These are phyloP conservation scores for Heliangelus exortis DNA, from an alignment of 2,797 vertebrate genomes.

Conservation along the genomic window DNA sequence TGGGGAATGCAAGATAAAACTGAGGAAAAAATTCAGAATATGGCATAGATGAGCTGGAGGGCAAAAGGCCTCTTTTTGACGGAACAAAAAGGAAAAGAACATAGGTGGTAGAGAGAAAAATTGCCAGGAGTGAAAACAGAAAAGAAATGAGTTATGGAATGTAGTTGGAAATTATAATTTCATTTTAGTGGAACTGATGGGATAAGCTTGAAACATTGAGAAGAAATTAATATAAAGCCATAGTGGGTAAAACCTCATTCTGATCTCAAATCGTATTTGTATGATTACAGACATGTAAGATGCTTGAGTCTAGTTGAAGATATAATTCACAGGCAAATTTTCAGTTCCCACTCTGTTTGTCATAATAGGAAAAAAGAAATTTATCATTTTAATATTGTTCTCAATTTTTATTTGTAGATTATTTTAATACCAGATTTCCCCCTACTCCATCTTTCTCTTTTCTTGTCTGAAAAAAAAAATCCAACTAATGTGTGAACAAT, in stretches of 20 bases:
- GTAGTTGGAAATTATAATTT: neutral
- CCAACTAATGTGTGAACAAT: neutral
- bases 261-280: neutral
- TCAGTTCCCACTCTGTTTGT: neutral
- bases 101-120: neutral
- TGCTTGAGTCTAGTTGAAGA: neutral
- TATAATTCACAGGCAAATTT: neutral
- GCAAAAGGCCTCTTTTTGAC: neutral
- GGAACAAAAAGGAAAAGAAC: fast-evolving
- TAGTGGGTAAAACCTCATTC: neutral
- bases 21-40: neutral
- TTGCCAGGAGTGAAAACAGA: neutral
- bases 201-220: neutral
- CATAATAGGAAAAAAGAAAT: neutral
- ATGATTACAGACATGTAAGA: neutral
- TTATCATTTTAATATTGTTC: neutral
- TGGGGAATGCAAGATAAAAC: neutral
- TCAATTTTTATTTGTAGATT: neutral
- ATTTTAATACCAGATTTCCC: neutral
- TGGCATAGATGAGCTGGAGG: neutral
- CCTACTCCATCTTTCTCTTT: fast-evolving
- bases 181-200: neutral
- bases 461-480: neutral
- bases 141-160: neutral
- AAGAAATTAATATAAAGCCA: neutral